Evolutionary conservation across 2,113 vertebrate genomes (phyloP).

Genomic region (Microtus pennsylvanicus): DNA sequence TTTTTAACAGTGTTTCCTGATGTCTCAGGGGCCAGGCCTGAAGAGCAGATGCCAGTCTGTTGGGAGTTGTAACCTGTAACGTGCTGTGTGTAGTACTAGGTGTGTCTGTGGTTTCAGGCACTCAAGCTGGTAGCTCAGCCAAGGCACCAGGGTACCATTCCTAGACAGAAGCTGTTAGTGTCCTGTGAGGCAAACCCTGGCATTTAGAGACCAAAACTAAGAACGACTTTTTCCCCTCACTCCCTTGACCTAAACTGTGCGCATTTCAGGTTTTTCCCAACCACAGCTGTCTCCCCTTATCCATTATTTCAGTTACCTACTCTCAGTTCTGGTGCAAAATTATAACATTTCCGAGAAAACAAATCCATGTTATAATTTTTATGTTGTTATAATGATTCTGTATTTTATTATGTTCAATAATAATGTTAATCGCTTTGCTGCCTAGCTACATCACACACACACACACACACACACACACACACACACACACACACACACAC

Average conservation of each 20-base stretch:
- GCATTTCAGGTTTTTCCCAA: background rate
- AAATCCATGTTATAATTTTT: background rate
- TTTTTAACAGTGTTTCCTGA: too few relatives aligned
- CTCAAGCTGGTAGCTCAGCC: background rate
- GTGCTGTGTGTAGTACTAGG: background rate
- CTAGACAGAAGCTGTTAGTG: background rate
- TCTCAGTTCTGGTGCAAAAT: background rate
- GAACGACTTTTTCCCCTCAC: too few relatives aligned
- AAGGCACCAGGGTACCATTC: background rate
- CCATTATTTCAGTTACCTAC: background rate
- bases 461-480: too few relatives aligned
- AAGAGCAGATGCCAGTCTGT: too few relatives aligned
- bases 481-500: too few relatives aligned
- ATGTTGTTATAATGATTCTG: background rate
- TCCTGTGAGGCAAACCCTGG: fast-evolving
- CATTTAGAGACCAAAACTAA: background rate
- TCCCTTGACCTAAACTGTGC: background rate
- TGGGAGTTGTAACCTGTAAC: fast-evolving
- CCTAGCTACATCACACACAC: background rate
- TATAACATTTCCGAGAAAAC: background rate
- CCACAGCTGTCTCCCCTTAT: fast-evolving
- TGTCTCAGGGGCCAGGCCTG: background rate
- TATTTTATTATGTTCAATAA: background rate
- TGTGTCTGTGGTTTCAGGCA: background rate
- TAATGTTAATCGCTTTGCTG: background rate